Percentiles rank a stretch among this genome's conserved stretches.
These are phyloP conservation scores for Pontoporia blainvillei DNA, from an alignment of 2,113 vertebrate species.

Conservation along the genomic window DNA sequence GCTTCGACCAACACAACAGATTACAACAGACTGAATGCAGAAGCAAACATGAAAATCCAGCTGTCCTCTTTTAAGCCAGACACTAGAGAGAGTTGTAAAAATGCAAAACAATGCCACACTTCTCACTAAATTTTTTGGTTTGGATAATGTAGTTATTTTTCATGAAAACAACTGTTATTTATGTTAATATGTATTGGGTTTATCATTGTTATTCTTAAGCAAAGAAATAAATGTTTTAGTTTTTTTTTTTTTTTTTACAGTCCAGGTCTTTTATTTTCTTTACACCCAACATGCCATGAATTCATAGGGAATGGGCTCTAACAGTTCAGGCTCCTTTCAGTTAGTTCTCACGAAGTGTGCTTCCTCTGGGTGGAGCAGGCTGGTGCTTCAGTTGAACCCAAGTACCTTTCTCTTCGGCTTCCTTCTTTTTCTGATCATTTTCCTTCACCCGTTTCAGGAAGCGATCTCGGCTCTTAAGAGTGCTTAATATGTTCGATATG, in stretches of 20 bases:
- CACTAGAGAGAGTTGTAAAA: background rate
- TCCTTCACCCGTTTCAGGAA: background rate
- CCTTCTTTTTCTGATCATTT: background rate
- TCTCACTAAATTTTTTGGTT: background rate
- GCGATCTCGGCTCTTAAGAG: background rate
- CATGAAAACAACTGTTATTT: background rate
- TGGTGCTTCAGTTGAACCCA: no score
- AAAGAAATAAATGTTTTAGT: background rate
- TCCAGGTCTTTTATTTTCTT: constrained; percentile 72
- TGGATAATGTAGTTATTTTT: background rate
- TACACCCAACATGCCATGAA: background rate
- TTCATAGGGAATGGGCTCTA: no score
- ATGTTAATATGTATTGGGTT: background rate
- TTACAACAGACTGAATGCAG: background rate
- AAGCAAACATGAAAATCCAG: background rate
- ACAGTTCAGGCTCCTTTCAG: no score
- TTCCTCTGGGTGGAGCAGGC: no score
- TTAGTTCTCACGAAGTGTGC: no score
- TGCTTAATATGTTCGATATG: background rate
- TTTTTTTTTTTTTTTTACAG: background rate
- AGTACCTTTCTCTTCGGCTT: background rate
- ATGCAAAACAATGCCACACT: background rate
- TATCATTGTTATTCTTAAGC: background rate
- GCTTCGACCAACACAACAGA: background rate
- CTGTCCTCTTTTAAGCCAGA: background rate